Evolutionary conservation across 2,113 vertebrate genomes (phyloP).

Genomic region (Esox niger): DNA sequence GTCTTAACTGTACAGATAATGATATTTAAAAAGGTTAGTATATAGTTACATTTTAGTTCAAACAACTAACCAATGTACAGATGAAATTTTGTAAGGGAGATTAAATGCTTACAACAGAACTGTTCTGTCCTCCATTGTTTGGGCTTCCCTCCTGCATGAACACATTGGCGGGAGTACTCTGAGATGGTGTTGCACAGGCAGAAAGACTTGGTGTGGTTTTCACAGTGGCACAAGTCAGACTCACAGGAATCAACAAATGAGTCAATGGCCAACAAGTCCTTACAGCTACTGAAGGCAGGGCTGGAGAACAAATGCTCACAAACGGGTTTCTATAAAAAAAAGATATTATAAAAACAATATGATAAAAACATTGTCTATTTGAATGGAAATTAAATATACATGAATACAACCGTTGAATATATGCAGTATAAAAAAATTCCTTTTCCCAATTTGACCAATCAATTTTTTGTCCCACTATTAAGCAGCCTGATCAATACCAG

Average conservation of each 20-base stretch:
- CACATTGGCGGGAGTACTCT: conserved; percentile 73
- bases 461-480: too few species aligned
- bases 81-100: too few species aligned
- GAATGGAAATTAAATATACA: too few species aligned
- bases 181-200: conserved; percentile 71
- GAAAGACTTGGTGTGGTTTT: conserved; percentile 24
- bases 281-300: conserved; percentile 58
- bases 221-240: conserved; percentile 66
- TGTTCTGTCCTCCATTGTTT: conserved; percentile 56
- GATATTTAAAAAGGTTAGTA: neutral
- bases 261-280: conserved; percentile 44
- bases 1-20: conserved; percentile 64
- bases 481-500: too few species aligned
- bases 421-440: too few species aligned
- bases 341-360: neutral
- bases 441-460: too few species aligned
- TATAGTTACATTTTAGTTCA: too few species aligned
- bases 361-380: too few species aligned
- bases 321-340: conserved; percentile 50
- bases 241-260: conserved; percentile 64
- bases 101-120: conserved; percentile 64
- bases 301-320: conserved; percentile 63
- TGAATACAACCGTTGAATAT: too few species aligned
- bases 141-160: conserved; percentile 67
- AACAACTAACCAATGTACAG: neutral